phyloP scores from a whole-genome alignment of 1,140 invertebrate genomes.

The Meloidogyne hapla region DNA sequence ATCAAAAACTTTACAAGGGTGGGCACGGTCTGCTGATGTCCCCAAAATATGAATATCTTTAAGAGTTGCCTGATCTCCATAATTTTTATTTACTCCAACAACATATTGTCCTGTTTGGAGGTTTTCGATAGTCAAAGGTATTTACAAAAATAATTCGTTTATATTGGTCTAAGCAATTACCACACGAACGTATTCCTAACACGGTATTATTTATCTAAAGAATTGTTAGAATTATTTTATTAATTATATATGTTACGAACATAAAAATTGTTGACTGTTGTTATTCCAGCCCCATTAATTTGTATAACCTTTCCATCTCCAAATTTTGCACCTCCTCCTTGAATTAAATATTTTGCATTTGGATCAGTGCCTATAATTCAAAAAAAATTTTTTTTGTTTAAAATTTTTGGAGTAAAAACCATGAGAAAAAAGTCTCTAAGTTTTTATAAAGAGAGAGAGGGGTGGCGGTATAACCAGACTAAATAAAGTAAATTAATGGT shows the following conservation, averaged over 20 bases:
- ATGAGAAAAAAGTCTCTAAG: no score
- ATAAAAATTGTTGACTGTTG: conserved; percentile 3
- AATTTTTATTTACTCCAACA: conserved; percentile 25
- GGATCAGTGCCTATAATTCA: background rate
- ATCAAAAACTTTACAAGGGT: background rate
- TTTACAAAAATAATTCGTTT: background rate
- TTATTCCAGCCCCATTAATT: conserved; percentile 5
- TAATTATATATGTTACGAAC: background rate
- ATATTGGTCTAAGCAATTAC: conserved; percentile 16
- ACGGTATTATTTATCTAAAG: background rate
- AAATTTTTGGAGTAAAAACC: background rate
- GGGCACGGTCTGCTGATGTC: background rate
- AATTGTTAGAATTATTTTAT: background rate
- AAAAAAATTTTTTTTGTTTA: background rate
- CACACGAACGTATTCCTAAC: background rate
- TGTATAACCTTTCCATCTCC: conserved; percentile 17
- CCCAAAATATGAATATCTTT: background rate
- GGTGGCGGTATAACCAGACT: no score
- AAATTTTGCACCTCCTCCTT: conserved; percentile 22
- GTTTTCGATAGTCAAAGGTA: background rate
- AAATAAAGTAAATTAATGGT: background rate
- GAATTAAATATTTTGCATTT: background rate
- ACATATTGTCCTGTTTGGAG: background rate
- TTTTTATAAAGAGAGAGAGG: no score
- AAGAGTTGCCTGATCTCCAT: background rate